These are phyloP conservation scores for Cebus imitator DNA, from an alignment of 2,113 vertebrate species.

Conservation along the genomic window DNA sequence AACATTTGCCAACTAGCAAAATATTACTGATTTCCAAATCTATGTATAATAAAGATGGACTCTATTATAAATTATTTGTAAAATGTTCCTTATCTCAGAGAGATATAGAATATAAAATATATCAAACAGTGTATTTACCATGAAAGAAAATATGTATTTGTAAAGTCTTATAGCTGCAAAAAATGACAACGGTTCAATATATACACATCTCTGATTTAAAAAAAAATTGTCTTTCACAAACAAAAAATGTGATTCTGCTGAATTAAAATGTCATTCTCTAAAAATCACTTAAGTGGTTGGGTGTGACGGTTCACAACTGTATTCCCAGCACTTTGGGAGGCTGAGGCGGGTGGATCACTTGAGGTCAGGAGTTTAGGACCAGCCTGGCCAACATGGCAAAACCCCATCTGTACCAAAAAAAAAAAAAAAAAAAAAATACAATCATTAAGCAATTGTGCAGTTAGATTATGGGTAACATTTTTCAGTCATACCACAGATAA, in stretches of 20 bases:
- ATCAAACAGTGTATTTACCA: conserved; percentile 82
- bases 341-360: no score
- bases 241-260: conserved; percentile 80
- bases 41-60: conserved; percentile 72
- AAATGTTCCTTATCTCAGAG: conserved; percentile 79
- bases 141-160: conserved; percentile 83
- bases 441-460: not conserved
- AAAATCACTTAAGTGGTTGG: not conserved
- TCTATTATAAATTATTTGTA: conserved; percentile 79
- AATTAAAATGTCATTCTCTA: conserved; percentile 67
- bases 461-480: not conserved
- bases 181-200: conserved; percentile 81
- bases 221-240: conserved; percentile 83
- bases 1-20: conserved; percentile 74
- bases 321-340: no score
- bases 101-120: conserved; percentile 81
- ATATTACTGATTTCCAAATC: conserved; percentile 76
- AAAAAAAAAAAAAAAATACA: no score
- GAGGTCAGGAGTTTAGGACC: no score
- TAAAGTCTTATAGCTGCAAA: conserved; percentile 82
- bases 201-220: conserved; percentile 81
- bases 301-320: no score
- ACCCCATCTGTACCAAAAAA: no score
- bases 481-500: not conserved
- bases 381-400: no score